Base-by-base conservation (phyloP, 1,140 invertebrate genomes). In the Drosophila ohnishii region DNA sequence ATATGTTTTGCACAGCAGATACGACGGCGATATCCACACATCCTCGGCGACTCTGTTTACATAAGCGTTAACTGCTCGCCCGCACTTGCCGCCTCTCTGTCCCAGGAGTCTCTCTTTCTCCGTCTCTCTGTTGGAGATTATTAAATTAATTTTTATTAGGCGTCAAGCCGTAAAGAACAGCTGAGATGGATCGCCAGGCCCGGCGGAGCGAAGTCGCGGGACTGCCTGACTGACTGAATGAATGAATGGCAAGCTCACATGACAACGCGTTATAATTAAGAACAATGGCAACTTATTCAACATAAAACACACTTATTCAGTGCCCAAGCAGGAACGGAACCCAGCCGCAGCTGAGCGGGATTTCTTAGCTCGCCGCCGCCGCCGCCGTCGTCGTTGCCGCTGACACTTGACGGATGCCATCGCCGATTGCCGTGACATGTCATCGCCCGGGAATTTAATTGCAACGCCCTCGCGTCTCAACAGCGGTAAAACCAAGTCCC, bases 131-230 rank as follows among this genome's bases (percentile, higher is more conserved):
- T 8, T 40, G 42, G 65, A 71, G 67, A 63, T 88, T 88, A 87
- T 87, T 83, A 84, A 88, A 87, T 87, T 87, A 87, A 87, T 83
- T 87, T 87, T 87, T 87, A 87, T 87, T 88, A 87, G 79, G 83
- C 79, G 83, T 87, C 82, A 86, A 83, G 82, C 84, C 80, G 86
- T 86, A 79, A 86, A 86, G 75, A 87, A 88, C 84, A 87, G 83
- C 82, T 83, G 75, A 86, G 79, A 61, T 66, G 61, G 55, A 47
- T 61, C 64, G 71, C 64, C 28, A 51, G 45, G 4, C 34, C 56
- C 42, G 10, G 42, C 25, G 3, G 25, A 28, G 25, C 25, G 25
- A 28, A 28, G 40, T 62, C 25, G 64, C 19, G 51, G 34, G 51
- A 64, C 44, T 37, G 51, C 39, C 44, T 59, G 62, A 55, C 47